phyloP scores from a whole-genome alignment of 1,140 invertebrate genomes.

The Zaprionus ornatus region DNA sequence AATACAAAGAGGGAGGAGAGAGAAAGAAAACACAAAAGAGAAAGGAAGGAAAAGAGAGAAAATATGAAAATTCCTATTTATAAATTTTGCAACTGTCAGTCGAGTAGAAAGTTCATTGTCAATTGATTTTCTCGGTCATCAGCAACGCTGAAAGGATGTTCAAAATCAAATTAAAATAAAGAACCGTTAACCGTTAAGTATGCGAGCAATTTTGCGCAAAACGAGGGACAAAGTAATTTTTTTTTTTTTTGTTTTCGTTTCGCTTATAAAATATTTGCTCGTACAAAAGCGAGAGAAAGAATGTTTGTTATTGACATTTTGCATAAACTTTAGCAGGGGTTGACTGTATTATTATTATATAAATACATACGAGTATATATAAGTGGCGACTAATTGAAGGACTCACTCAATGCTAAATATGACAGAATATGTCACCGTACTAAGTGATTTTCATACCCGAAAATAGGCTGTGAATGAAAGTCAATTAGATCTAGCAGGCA shows the following conservation, averaged over 20 bases:
- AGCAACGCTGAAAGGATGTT: conserved; percentile 9
- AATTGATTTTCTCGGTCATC: conserved; percentile 63
- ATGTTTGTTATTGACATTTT: not conserved
- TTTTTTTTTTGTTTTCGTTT: not conserved
- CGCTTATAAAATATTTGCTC: not conserved
- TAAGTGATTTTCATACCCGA: not conserved
- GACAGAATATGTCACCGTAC: not conserved
- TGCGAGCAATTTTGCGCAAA: conserved; percentile 21
- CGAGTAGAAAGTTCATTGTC: conserved; percentile 71
- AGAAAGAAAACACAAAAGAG: not conserved
- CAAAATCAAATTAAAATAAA: conserved; percentile 34
- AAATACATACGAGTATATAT: too few relatives aligned
- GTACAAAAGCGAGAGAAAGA: not conserved
- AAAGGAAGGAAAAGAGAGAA: not conserved
- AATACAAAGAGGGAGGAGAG: not conserved
- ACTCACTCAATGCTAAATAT: not conserved
- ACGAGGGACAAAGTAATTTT: conserved; percentile 17
- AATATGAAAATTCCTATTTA: conserved; percentile 53
- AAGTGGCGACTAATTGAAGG: not conserved
- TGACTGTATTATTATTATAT: too few relatives aligned
- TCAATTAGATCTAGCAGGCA: not conserved
- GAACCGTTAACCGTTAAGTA: conserved; percentile 1
- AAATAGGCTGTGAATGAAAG: not conserved
- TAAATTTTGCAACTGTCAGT: conserved; percentile 55
- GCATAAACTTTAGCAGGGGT: not conserved